A percentile compares a stretch with the other conserved stretches of the same genome.
Conservation (phyloP, 1,140 invertebrate genomes). For the Drosophila carrolli region DNA sequence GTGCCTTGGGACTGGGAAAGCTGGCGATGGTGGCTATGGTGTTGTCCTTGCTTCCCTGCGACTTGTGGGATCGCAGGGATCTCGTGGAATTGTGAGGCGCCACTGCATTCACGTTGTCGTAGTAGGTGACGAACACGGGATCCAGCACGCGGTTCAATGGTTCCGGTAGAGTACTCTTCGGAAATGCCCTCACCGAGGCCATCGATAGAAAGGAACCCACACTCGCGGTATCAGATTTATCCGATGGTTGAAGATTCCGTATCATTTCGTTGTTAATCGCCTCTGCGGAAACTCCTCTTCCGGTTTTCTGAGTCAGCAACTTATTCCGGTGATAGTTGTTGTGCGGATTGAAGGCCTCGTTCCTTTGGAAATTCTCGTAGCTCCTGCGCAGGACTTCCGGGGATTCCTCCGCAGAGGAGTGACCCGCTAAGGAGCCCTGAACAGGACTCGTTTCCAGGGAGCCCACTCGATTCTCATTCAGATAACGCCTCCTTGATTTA, state of each 20-base stretch:
- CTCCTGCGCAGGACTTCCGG: slow-evolving; percentile 46
- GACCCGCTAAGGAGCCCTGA: slow-evolving; percentile 49
- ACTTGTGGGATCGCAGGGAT: slow-evolving; percentile 59
- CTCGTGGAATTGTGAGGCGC: slow-evolving; percentile 50
- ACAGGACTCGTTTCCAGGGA: slow-evolving; percentile 78
- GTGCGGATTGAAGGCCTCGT: slow-evolving; percentile 79
- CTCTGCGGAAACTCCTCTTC: slow-evolving; percentile 47
- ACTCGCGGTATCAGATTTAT: slow-evolving; percentile 78
- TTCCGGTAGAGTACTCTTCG: slow-evolving; percentile 86
- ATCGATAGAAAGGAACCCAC: slow-evolving; percentile 88
- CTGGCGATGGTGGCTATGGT: slow-evolving; percentile 78
- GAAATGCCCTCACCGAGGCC: slow-evolving; percentile 92
- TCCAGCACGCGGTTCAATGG: slow-evolving; percentile 91
- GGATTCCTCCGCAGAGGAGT: slow-evolving; percentile 71
- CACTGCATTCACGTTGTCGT: slow-evolving; percentile 87
- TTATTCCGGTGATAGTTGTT: slow-evolving; percentile 84
- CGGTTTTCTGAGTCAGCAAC: slow-evolving; percentile 66
- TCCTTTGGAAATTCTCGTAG: slow-evolving; percentile 76
- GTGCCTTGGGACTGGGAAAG: slow-evolving; percentile 79
- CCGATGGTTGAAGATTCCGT: slow-evolving; percentile 53
- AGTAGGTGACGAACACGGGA: slow-evolving; percentile 88
- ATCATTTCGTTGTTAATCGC: slow-evolving; percentile 82
- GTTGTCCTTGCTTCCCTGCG: slow-evolving; percentile 50
- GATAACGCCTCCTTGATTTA: slow-evolving; percentile 73
- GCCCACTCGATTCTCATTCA: slow-evolving; percentile 81